Percentiles rank a stretch among this genome's conserved stretches.
Evolutionary conservation across 2,888 invertebrate genomes (phyloP).

Genomic region (Andrena bucephala): DNA sequence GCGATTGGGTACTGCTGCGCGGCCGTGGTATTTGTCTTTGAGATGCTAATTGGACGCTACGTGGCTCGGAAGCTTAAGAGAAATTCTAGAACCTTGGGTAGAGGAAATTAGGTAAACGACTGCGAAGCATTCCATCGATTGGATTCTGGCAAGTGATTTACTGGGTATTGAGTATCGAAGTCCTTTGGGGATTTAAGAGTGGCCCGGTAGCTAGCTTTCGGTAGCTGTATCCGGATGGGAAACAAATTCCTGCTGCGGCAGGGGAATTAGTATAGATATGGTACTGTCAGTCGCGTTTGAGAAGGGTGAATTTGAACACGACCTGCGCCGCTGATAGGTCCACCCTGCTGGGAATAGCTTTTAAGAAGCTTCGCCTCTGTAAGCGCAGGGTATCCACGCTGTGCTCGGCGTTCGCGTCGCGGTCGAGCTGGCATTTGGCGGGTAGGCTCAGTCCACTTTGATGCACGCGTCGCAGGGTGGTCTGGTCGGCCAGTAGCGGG

Average conservation of each 20-base stretch:
- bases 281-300: not conserved
- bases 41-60: conserved; percentile 17
- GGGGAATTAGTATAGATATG: too few species aligned
- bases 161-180: not conserved
- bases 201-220: too few species aligned
- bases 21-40: conserved; percentile 37
- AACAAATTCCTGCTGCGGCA: too few species aligned
- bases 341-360: conserved; percentile 4
- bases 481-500: conserved; percentile 26
- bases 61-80: too few species aligned
- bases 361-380: conserved; percentile 36
- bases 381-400: conserved; percentile 23
- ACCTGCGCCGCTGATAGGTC: not conserved
- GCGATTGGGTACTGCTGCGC: conserved; percentile 38
- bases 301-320: not conserved
- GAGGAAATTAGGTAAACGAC: too few species aligned
- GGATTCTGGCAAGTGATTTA: not conserved
- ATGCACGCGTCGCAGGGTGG: conserved; percentile 32
- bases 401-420: conserved; percentile 27
- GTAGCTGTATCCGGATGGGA: too few species aligned
- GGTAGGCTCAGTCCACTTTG: conserved; percentile 30
- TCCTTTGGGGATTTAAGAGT: not conserved
- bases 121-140: not conserved
- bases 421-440: conserved; percentile 46
- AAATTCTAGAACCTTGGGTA: too few species aligned